Conservation (phyloP, 1,140 invertebrate species). For the Pollicipes pollicipes region DNA sequence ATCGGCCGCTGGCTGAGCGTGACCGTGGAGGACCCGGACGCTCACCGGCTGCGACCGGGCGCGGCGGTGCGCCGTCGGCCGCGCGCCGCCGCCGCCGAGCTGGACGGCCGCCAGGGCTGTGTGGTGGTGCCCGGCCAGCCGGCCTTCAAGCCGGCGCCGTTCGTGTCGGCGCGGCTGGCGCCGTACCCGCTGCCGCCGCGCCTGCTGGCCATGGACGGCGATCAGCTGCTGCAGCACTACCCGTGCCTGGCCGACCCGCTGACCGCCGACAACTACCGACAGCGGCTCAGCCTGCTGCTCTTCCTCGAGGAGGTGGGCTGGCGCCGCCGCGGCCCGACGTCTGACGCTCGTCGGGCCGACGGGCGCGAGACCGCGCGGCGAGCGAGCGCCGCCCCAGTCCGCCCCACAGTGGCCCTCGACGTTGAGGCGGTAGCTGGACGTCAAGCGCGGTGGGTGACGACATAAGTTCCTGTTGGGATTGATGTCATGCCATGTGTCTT, state of each 20-base stretch:
- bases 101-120: constrained; percentile 25
- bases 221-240: constrained; percentile 18
- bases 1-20: constrained; percentile 36
- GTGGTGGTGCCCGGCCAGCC: constrained; percentile 32
- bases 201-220: constrained; percentile 20
- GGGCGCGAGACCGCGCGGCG: no score
- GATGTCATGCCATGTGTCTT: no score
- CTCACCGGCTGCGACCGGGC: constrained; percentile 14
- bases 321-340: no score
- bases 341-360: no score
- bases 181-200: constrained; percentile 22
- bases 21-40: constrained; percentile 23
- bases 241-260: constrained; percentile 19
- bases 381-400: no score
- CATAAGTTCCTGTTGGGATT: no score
- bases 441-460: no score
- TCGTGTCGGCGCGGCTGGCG: constrained; percentile 25
- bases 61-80: constrained; percentile 11
- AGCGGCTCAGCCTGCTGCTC: constrained; percentile 46
- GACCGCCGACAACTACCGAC: constrained; percentile 15
- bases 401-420: no score
- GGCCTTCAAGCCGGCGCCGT: constrained; percentile 33
- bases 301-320: constrained; percentile 43
- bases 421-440: no score
- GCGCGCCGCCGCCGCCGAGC: constrained; percentile 17